These are phyloP conservation scores for Stictocephala bisonia DNA, from an alignment of 2,888 invertebrate genomes.

Conservation along the genomic window DNA sequence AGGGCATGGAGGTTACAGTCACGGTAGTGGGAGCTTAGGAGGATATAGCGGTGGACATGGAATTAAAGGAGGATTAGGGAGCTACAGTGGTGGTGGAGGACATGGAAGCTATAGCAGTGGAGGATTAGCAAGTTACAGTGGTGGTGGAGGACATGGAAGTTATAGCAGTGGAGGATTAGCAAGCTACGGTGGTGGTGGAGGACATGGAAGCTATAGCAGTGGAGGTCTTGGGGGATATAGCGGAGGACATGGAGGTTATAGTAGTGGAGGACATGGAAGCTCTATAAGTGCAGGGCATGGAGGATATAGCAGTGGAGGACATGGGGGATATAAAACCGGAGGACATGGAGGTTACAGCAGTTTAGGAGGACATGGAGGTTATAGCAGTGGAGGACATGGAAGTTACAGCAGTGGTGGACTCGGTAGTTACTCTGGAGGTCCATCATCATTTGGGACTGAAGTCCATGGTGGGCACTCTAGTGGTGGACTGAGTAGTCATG, in stretches of 20 bases:
- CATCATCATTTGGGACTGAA: neutral
- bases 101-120: too few relatives aligned
- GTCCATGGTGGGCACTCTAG: constrained; percentile 29
- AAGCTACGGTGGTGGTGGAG: constrained; percentile 2
- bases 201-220: constrained; percentile 33
- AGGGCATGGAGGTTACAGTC: constrained; percentile 3
- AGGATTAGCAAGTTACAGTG: too few relatives aligned
- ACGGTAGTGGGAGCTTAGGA: neutral
- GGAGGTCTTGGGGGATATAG: constrained; percentile 41
- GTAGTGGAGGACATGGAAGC: constrained; percentile 6
- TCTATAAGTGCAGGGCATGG: neutral
- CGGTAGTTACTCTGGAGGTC: constrained; percentile 28
- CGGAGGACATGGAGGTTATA: constrained; percentile 8
- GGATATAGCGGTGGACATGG: too few relatives aligned
- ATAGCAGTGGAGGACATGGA: constrained; percentile 34
- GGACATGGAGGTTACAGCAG: constrained; percentile 31
- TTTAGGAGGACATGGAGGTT: constrained; percentile 22
- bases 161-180: constrained; percentile 44
- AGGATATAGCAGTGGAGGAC: constrained; percentile 2
- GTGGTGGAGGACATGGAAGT: constrained; percentile 8
- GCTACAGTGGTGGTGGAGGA: neutral
- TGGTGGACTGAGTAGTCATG: neutral
- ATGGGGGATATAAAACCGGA: neutral
- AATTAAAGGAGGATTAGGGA: too few relatives aligned
- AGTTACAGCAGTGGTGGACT: constrained; percentile 8